Percentiles rank a stretch among this genome's conserved stretches.
phyloP scores from a whole-genome alignment of 2,113 vertebrate genomes.

The Saimiri boliviensis region DNA sequence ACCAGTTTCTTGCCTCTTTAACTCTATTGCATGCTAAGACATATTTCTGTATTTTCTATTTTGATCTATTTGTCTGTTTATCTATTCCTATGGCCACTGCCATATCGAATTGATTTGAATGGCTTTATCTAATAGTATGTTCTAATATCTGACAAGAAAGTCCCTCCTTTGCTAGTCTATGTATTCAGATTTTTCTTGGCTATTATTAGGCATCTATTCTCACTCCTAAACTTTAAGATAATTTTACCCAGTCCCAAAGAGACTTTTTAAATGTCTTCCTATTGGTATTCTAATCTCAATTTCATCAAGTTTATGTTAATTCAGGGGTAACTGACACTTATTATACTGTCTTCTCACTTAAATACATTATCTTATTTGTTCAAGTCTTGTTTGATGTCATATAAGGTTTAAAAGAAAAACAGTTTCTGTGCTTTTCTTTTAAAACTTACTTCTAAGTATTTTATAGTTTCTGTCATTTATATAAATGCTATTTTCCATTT shows the following conservation, averaged over 20 bases:
- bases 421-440: neutral
- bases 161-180: neutral
- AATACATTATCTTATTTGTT: neutral
- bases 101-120: neutral
- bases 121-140: neutral
- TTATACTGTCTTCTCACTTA: neutral
- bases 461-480: neutral
- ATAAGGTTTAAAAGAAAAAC: neutral
- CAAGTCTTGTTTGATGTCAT: neutral
- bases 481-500: slow-evolving; percentile 16
- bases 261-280: neutral
- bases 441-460: neutral
- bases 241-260: neutral
- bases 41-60: neutral
- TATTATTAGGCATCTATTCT: neutral
- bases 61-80: neutral
- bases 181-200: neutral
- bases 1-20: neutral
- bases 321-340: neutral
- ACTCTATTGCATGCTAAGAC: neutral
- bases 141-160: neutral
- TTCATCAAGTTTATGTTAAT: neutral
- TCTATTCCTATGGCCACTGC: neutral
- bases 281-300: neutral
- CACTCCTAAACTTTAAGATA: neutral